Conservation (phyloP, 2,113 vertebrate species). For the Alectura lathami region DNA sequence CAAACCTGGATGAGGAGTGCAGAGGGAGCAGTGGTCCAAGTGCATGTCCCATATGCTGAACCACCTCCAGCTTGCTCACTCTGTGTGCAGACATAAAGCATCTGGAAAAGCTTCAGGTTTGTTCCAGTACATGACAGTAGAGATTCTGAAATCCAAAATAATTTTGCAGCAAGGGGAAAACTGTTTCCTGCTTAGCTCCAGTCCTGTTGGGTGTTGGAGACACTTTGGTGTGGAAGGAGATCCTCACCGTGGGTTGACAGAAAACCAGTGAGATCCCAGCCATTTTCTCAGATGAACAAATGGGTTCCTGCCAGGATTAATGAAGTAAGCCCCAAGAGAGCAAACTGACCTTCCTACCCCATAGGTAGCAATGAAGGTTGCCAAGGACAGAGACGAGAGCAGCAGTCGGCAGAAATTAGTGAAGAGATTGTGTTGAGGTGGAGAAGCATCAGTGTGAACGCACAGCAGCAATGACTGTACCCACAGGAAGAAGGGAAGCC, state of each 20-base stretch:
- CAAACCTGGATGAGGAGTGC: background rate
- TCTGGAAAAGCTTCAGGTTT: background rate
- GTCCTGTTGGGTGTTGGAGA: background rate
- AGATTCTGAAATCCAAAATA: background rate
- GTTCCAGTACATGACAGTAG: background rate
- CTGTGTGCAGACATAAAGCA: background rate
- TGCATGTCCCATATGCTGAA: accelerated
- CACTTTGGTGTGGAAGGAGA: background rate
- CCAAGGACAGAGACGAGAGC: background rate
- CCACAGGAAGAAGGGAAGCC: background rate
- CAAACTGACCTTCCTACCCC: background rate
- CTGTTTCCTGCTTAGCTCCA: background rate
- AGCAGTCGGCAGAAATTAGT: background rate
- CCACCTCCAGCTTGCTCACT: background rate
- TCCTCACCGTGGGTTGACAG: background rate
- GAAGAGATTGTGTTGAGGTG: background rate
- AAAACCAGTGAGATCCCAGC: background rate
- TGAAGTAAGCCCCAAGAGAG: background rate
- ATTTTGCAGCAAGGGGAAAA: background rate
- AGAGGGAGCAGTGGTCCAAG: background rate
- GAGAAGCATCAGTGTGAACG: background rate
- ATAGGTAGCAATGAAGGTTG: background rate
- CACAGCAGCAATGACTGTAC: background rate
- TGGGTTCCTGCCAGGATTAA: background rate
- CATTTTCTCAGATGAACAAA: background rate